A percentile compares a stretch with the other conserved stretches of the same genome.
phyloP scores from a whole-genome alignment of 2,797 vertebrate species.

The Simalia tracyae region DNA sequence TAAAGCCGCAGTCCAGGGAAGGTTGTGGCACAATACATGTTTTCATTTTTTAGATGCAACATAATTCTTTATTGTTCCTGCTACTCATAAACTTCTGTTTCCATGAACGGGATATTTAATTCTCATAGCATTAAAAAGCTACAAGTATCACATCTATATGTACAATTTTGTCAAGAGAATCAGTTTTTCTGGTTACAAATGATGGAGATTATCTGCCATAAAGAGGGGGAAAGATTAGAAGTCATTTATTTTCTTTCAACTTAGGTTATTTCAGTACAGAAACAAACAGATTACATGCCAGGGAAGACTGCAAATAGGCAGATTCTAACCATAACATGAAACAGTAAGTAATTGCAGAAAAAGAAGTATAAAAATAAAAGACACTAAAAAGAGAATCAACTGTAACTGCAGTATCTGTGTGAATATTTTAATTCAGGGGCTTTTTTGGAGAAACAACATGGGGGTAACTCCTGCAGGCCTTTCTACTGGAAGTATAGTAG shows the following conservation, averaged over 20 bases:
- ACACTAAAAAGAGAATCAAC: no score
- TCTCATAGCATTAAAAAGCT: background rate
- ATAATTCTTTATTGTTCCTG: background rate
- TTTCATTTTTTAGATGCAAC: background rate
- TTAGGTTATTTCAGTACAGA: background rate
- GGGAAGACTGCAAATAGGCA: no score
- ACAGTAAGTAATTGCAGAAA: no score
- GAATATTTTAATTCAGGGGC: background rate
- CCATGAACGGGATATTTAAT: background rate
- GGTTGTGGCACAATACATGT: background rate
- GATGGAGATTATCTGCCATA: background rate
- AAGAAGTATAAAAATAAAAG: no score
- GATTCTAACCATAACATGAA: no score
- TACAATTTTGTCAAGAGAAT: background rate
- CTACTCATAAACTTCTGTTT: background rate
- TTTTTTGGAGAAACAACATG: background rate
- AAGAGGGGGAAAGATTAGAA: background rate
- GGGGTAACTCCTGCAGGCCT: background rate
- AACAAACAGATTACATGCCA: no score
- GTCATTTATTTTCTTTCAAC: background rate
- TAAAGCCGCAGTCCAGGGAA: background rate
- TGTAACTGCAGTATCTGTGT: no score
- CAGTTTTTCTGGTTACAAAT: background rate
- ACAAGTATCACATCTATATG: background rate
- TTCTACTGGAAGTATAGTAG: background rate